These are phyloP conservation scores for Amniataba percoides DNA, from an alignment of 2,797 vertebrate genomes.

Conservation along the genomic window DNA sequence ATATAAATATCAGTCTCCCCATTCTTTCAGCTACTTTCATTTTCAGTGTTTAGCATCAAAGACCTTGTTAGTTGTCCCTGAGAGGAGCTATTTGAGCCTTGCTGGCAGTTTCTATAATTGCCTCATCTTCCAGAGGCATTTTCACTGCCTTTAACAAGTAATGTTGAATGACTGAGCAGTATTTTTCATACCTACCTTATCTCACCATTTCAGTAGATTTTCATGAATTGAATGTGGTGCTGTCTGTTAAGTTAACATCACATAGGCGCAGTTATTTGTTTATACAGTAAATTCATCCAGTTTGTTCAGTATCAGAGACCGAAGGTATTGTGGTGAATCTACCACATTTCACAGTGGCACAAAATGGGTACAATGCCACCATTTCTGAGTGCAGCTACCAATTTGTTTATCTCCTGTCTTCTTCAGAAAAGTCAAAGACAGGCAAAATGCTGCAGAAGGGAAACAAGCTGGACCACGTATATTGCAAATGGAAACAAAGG, in stretches of 20 bases:
- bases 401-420: not conserved
- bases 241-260: not conserved
- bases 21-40: not conserved
- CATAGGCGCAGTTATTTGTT: not conserved
- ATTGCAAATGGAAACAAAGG: not conserved
- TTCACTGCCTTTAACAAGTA: not conserved
- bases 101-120: not conserved
- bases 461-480: not conserved
- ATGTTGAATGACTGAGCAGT: not conserved
- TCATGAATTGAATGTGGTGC: not conserved
- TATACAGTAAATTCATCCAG: not conserved
- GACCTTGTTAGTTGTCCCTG: not conserved
- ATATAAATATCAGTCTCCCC: not conserved
- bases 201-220: not conserved
- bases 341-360: not conserved
- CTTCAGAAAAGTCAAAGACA: not conserved
- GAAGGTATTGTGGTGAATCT: not conserved
- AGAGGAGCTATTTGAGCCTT: not conserved
- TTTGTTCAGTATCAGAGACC: not conserved
- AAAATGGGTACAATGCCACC: not conserved
- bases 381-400: not conserved
- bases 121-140: not conserved
- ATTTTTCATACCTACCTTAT: not conserved
- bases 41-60: not conserved
- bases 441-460: not conserved